Evolutionary conservation across 2,797 vertebrate genomes (phyloP), one percentile per base, ranked within the genome.

Genomic region (Melanotaenia nigrans): DNA sequence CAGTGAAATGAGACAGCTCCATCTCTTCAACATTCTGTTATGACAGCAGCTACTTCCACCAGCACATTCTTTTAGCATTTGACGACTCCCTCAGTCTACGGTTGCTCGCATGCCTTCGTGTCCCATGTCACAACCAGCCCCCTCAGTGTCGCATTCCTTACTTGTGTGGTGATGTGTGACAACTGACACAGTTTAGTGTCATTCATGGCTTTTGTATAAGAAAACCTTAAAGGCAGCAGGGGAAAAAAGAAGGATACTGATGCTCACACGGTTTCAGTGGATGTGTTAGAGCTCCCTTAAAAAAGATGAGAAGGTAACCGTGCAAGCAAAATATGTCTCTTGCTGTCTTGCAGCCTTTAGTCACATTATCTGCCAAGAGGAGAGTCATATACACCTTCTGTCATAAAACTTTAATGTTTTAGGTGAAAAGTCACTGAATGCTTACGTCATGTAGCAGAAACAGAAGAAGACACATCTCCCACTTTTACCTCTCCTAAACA

Each of bases 101-200:
- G 75, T 70, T 65, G 47, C 84, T 73, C 10, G 65, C 87, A 88
- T 82, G 84, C 81, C 84, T 84, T 77, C 73, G 78, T 75, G 82
- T 81, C 84, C 87, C 75, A 30, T 82, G 81, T 86, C 78, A 80
- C 76, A 73, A 79, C 56, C 69, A 61, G 62, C 68, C 45, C 60
- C 59, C 24, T 24, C 65, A 76, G 84, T 80, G 35, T 62, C 45
- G 68, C 78, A 88, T 87, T 90, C 88, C 81, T 90, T 77, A 81
- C 79, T 82, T 68, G 75, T 86, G 79, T 90, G 85, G 68, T 80
- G 87, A 92, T 86, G 86, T 92, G 89, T 87, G 91, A 93, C 89
- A 91, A 88, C 86, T 87, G 87, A 92, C 87, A 85, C 79, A 75
- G 87, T 88, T 90, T 87, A 88, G 86, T 90, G 89, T 82, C 86